phyloP scores from a whole-genome alignment of 2,888 invertebrate species.

The Furcula furcula region DNA sequence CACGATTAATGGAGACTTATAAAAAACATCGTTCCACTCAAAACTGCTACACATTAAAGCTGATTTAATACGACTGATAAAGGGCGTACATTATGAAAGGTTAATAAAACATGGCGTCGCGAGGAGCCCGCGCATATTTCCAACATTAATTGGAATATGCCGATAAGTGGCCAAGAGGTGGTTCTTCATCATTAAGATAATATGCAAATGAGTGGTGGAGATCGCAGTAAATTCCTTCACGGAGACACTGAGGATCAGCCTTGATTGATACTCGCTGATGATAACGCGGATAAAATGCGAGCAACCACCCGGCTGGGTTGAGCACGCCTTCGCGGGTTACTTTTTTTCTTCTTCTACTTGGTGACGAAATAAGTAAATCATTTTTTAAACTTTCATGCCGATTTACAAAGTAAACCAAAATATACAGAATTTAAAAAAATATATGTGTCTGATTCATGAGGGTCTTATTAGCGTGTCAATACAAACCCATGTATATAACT shows the following conservation, averaged over 20 bases:
- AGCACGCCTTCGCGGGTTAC: background rate
- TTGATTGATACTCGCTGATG: conserved; percentile 61
- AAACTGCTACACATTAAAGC: conserved; percentile 55
- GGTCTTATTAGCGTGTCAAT: too few species aligned
- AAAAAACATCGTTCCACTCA: conserved; percentile 41
- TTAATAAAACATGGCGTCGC: conserved; percentile 61
- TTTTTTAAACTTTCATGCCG: too few species aligned
- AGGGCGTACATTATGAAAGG: conserved; percentile 60
- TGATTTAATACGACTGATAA: conserved; percentile 58
- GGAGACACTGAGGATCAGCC: conserved; percentile 44
- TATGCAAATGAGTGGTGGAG: conserved; percentile 60
- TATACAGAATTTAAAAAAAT: too few species aligned
- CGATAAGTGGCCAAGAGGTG: conserved; percentile 59
- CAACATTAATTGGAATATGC: conserved; percentile 72
- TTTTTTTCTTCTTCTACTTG: too few species aligned
- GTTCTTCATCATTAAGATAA: conserved; percentile 72
- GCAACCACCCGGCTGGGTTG: conserved; percentile 15
- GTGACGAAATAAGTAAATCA: too few species aligned
- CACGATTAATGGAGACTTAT: conserved; percentile 38
- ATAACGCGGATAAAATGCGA: conserved; percentile 45
- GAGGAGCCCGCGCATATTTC: conserved; percentile 56
- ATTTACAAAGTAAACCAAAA: too few species aligned
- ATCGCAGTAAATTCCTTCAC: conserved; percentile 50
- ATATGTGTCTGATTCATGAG: too few species aligned
- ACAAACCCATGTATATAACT: too few species aligned